These are phyloP conservation scores for Drosophila truncata DNA, from an alignment of 1,140 invertebrate species.

Conservation along the genomic window DNA sequence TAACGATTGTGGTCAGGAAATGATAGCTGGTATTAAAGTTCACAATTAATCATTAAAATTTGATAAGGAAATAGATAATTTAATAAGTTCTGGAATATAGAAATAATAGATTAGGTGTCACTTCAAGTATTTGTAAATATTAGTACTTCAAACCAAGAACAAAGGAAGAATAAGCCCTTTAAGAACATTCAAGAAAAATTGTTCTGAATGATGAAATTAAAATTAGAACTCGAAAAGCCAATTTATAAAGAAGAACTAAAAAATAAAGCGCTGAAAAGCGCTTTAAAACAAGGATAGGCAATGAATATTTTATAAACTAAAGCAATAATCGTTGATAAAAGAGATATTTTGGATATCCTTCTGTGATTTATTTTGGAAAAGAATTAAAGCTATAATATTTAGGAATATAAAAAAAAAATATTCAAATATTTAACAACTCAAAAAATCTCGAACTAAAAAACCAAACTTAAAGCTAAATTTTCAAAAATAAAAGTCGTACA, in stretches of 20 bases:
- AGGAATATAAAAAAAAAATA: background rate
- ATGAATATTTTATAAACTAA: no score
- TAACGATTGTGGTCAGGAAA: no score
- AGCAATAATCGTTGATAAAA: no score
- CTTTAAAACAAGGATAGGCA: background rate
- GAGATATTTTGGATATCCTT: no score
- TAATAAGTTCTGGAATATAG: background rate
- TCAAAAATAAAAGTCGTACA: background rate
- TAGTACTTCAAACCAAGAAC: background rate
- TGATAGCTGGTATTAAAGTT: background rate
- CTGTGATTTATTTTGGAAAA: background rate
- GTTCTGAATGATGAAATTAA: background rate
- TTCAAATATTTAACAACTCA: background rate
- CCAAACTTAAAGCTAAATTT: background rate
- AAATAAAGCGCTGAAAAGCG: background rate
- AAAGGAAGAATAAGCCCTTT: background rate
- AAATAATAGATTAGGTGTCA: background rate
- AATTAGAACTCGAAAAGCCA: background rate
- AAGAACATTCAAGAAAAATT: background rate
- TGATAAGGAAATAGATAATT: conserved; percentile 1
- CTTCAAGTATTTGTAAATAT: background rate
- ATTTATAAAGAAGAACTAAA: background rate
- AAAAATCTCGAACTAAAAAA: background rate
- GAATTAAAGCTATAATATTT: accelerated
- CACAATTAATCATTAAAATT: background rate